Percentiles rank a stretch among this genome's conserved stretches.
Conservation (phyloP, 2,797 vertebrate species). For the Falco columbarius region DNA sequence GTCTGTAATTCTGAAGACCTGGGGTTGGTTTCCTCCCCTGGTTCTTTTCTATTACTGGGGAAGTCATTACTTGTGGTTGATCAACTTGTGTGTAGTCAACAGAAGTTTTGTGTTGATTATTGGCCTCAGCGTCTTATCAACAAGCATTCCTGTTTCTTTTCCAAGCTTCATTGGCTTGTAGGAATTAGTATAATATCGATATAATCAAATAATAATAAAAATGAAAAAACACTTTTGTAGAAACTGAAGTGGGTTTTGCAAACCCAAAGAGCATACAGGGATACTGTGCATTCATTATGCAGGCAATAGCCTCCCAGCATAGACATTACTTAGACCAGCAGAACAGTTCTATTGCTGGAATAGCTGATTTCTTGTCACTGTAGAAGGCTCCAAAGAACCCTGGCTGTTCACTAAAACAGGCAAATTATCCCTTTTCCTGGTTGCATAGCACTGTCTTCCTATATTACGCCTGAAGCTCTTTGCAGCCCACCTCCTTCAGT, state of each 20-base stretch:
- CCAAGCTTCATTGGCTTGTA: background rate
- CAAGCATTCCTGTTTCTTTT: background rate
- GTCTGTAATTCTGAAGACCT: background rate
- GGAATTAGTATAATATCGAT: background rate
- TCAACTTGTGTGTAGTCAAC: background rate
- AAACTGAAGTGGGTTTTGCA: background rate
- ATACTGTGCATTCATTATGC: background rate
- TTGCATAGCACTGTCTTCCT: background rate
- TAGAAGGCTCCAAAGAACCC: background rate
- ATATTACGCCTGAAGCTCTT: background rate
- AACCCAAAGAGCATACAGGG: background rate
- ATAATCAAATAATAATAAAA: background rate
- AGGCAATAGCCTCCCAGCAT: background rate
- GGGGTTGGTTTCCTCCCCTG: background rate
- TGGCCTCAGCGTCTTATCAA: background rate
- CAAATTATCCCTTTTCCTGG: background rate
- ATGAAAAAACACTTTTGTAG: background rate
- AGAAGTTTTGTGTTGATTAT: background rate
- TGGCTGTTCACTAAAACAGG: background rate
- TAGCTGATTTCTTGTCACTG: background rate
- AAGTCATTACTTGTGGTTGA: background rate
- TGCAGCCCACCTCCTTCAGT: background rate
- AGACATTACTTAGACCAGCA: background rate
- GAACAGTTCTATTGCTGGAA: background rate
- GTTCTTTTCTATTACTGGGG: background rate